Conservation (phyloP, 2,797 vertebrate genomes). For the Oceanodroma leucorhoa region DNA sequence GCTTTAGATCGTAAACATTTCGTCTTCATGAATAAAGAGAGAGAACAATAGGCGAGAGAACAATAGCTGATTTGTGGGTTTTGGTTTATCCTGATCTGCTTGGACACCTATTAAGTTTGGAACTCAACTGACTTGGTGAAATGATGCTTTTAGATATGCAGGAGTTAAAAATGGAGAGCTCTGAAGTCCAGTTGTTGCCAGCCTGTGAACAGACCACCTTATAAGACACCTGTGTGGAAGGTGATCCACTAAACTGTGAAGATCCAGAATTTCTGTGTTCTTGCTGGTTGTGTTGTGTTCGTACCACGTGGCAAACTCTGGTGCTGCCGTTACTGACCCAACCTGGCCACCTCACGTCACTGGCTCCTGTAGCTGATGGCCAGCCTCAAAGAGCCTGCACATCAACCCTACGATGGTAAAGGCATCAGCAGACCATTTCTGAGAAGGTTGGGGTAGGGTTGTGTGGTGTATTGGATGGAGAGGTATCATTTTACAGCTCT, state of each 20-base stretch:
- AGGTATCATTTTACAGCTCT: not conserved
- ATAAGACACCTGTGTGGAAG: not conserved
- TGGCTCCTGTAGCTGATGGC: not conserved
- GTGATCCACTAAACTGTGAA: not conserved
- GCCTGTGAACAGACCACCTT: not conserved
- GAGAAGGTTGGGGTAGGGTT: not conserved
- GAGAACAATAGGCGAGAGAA: not conserved
- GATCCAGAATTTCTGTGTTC: not conserved
- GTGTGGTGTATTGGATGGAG: not conserved
- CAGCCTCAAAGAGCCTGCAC: not conserved
- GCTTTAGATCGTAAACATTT: not conserved
- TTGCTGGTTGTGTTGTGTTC: not conserved
- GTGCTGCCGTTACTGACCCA: not conserved
- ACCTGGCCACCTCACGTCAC: rapidly evolving
- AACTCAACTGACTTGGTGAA: not conserved
- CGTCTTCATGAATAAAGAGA: not conserved
- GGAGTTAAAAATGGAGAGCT: not conserved
- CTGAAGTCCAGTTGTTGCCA: not conserved
- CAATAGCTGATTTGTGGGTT: not conserved
- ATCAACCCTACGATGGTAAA: rapidly evolving
- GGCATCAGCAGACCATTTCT: not conserved
- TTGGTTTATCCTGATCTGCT: not conserved
- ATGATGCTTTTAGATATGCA: not conserved
- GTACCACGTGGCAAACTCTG: not conserved
- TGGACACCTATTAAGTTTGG: not conserved